Base-by-base conservation (phyloP, 2,888 invertebrate genomes). In the Rugalucina vietnamica region DNA sequence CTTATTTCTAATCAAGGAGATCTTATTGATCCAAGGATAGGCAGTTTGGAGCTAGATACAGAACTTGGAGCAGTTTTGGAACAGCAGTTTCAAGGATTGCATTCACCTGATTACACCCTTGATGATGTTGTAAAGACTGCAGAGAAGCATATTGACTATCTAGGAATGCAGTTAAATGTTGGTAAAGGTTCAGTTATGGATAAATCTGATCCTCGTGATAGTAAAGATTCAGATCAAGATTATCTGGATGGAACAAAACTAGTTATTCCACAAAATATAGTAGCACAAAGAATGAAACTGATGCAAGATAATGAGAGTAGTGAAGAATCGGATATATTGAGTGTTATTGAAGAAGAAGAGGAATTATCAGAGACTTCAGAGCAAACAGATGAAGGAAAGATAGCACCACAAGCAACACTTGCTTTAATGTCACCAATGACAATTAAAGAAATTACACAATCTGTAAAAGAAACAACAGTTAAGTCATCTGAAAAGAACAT, bases 321-420 rank as follows among this genome's bases (percentile, higher is more conserved):
- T 27, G 76, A 78, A 27, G 87, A 86, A 29, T 93, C 93, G 24
- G 94, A 93, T 85, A 88, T 87, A 36, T 84, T 93, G 2, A 93
- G 93, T 89, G 90, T 92, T 14, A 93, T 93, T 65, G 89, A 91
- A 14, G 94, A 93, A 75, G 85, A 85, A 24, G 91, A 92, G 12
- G 93, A 94, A 76, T 89, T 91, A 4, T 49, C 21, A 39, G 72
- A 71, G 24, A 76, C 49, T 65, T 60, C 37, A 57, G 76, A 69
- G 24, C 71, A 71, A 49, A n/a, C n/a, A 21, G 79, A 73, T 76
- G 75, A 76, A 43, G 29, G n/a, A 34, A 36, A 65, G n/a, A 1
- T 57, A 4, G 29, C 24, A 27, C 3, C 24, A 21, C n/a, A n/a
- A n/a, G n/a, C n/a, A n/a, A n/a, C n/a, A n/a, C n/a, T n/a, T n/a